Percentiles rank a stretch among this genome's conserved stretches.
These are phyloP conservation scores for Semnopithecus entellus DNA, from an alignment of 2,113 vertebrate species.

Conservation along the genomic window DNA sequence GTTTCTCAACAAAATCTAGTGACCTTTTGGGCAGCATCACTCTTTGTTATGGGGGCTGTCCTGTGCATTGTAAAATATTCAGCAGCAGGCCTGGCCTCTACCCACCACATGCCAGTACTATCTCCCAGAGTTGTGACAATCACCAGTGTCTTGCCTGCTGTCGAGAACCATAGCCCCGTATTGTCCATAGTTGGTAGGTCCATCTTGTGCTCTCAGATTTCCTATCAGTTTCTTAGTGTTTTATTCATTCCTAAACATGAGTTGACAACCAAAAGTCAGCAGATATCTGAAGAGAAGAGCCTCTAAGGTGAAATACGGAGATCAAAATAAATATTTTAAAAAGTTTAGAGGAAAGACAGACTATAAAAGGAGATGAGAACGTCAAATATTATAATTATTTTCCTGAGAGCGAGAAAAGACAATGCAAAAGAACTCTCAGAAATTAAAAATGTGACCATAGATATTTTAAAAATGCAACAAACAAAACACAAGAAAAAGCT, in stretches of 20 bases:
- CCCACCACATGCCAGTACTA: no score
- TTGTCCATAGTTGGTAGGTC: neutral
- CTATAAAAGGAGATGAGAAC: neutral
- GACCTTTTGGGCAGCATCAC: neutral
- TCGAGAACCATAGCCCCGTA: neutral
- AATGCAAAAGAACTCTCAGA: neutral
- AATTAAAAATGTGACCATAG: neutral
- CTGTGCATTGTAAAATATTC: no score
- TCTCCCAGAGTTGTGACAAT: neutral
- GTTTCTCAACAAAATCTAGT: neutral
- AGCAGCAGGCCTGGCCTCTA: neutral
- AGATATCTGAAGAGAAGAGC: neutral
- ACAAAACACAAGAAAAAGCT: neutral
- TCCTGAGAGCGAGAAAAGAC: neutral
- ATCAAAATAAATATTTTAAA: neutral
- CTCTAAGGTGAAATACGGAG: neutral
- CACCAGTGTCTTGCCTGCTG: neutral
- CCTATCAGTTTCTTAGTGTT: neutral
- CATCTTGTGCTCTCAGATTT: neutral
- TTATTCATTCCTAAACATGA: neutral
- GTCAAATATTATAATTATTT: neutral
- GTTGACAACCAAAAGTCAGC: neutral
- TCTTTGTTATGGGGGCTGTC: neutral
- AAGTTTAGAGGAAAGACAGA: neutral
- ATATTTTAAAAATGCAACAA: neutral